Evolutionary conservation across 2,113 vertebrate genomes (phyloP), one percentile per base, ranked within the genome.

Genomic region (Sporophila hypoxantha): DNA sequence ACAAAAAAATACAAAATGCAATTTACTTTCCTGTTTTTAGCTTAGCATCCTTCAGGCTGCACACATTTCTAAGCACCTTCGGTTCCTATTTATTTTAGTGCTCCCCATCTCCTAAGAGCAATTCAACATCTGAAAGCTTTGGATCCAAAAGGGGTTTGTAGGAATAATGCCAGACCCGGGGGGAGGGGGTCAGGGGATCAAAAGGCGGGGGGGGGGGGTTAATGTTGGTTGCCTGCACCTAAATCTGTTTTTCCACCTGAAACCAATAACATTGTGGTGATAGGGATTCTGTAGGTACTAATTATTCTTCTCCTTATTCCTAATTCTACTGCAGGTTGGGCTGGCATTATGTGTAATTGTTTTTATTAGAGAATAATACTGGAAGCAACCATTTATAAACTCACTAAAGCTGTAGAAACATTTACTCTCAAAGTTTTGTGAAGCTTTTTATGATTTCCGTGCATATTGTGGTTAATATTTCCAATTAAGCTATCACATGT

Each of bases 401-500:
- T 96, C n/a, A 9, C 74, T 94, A 94, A 87, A 89, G 78, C 73
- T 93, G 88, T 81, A 79, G 90, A 91, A 95, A 89, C 90, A 91
- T 95, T 95, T 95, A 81, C 94, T 95, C 81, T 94, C 91, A 82
- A 96, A 97, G 91, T 97, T 97, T 93, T 55, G 19, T 87, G 93
- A 94, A 88, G 93, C 93, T 94, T 96, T 96, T 83, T 94, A 69
- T 82, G 80, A 93, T 95, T 96, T 95, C 88, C 15, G 10, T 91
- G 62, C 73, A 34, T 94, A 94, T 82, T 71, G 66, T 71, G 84
- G 92, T 96, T 96, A 92, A 71, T 90, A 71, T 93, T 94, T 94
- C 95, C 94, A 97, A 96, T 96, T 94, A 96, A 96, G 92, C 94
- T 96, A 96, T 96, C 95, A 88, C 87, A 95, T 50, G 61, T 93